phyloP scores from a whole-genome alignment of 2,113 vertebrate species.

The Centrocercus urophasianus region DNA sequence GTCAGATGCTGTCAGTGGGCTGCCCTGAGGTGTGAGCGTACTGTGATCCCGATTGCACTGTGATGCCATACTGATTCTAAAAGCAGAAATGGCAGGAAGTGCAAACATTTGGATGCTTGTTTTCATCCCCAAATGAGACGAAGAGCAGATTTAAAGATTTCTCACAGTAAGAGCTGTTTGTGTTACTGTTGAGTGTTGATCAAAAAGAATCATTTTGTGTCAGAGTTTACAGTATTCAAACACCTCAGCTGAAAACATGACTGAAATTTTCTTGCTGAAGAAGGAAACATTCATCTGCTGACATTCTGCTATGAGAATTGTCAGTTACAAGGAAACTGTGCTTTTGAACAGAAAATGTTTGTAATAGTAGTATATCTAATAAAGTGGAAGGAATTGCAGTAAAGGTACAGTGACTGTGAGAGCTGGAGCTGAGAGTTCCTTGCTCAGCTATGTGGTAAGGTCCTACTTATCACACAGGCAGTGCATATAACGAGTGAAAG shows the following conservation, averaged over 20 bases:
- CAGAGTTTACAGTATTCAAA: neutral
- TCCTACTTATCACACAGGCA: neutral
- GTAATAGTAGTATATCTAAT: neutral
- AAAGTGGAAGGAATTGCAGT: neutral
- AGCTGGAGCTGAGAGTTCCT: neutral
- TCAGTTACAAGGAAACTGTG: neutral
- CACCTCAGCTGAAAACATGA: neutral
- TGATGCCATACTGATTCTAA: neutral
- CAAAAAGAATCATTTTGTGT: neutral
- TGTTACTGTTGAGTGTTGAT: neutral
- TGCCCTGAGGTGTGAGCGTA: neutral
- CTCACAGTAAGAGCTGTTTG: neutral
- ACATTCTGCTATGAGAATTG: neutral
- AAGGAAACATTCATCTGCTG: neutral
- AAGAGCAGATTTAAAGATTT: neutral
- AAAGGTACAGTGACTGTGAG: neutral
- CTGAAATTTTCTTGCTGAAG: neutral
- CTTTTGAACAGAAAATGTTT: neutral
- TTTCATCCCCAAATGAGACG: neutral
- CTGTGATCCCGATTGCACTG: neutral
- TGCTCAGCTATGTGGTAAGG: neutral
- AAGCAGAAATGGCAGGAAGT: neutral
- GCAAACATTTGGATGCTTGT: neutral
- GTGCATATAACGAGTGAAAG: neutral
- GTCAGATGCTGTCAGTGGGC: neutral